Evolutionary conservation across 2,888 invertebrate genomes (phyloP), one percentile per base, ranked within the genome.

Genomic region (Heliconius cydno): DNA sequence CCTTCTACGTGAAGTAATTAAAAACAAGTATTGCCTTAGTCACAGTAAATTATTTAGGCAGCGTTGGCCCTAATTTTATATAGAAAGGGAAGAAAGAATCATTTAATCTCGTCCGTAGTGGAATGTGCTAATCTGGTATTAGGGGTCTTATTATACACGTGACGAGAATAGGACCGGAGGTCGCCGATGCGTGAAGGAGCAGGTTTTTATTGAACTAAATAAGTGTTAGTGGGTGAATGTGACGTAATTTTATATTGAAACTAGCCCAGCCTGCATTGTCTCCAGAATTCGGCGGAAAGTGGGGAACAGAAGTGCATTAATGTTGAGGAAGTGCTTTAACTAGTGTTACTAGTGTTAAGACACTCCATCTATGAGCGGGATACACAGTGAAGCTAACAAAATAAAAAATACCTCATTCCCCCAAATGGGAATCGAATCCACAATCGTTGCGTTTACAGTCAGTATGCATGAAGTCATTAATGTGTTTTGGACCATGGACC

Each of bases 81-180:
- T 9, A 25, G 41, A 41, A 68, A 34, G 46, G 13, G 63, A 19
- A 57, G 46, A 79, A 68, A 65, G 76, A 79, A 72, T 52, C 76
- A 28, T 28, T 79, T 41, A 78, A 78, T 67, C 74, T 74, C 78
- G 63, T 70, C 76, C 76, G 79, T 76, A 72, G 7, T 28, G 81
- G 82, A 78, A 80, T 81, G 82, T 80, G 74, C 78, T 67, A 81
- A 75, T 75, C 41, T 66, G 75, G 75, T 78, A 80, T 80, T 73
- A 79, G 68, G 75, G 81, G 76, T 71, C 78, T 79, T 78, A 81
- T 82, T 80, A 76, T 82, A 68, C 57, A 81, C 82, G 80, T 80
- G 82, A 60, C 41, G 46, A 12, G 79, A 79, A 82, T 82, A 73
- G 68, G 70, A 80, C 80, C 71, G 67, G 73, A 70, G 72, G 76